Evolutionary conservation across 1,140 invertebrate genomes (phyloP), one percentile per base, ranked within the genome.

Genomic region (Atta texana): DNA sequence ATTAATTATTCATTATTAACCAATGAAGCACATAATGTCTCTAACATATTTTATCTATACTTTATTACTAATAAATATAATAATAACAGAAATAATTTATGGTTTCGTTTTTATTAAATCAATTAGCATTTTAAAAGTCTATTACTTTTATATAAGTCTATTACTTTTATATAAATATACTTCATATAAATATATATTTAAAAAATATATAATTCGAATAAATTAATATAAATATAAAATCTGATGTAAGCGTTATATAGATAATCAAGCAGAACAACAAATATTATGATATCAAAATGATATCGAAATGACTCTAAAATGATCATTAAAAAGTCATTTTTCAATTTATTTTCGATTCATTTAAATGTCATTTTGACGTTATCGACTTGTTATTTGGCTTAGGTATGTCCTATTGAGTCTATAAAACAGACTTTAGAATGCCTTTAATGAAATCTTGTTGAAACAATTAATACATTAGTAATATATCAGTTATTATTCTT

Each of bases 401-500:
- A 5, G 0, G 31, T 31, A 31, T 31, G 31, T 6, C 5, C 31
- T 34, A 6, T 34, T 34, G 5, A 34, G 31, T 34, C 5, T 0
- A 34, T 34, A 34, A 5, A 34, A 34, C 31, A 34, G 31, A 34
- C 0, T 34, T 34, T 5, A 34, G 31, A 5, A 34, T 34, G 4
- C 0, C 31, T 34, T 34, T 34, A 34, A 34, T 34, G 31, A 34
- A 34, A 34, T 5, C 5, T 34, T 34, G 2, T 34, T 34, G 31
- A 34, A 34, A 34, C 5, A 34, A 34, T 34, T 34, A 31, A 4
- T 31, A 31, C 31, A 31, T 31, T 31, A 34, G 31, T 34, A 51
- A 59, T 24, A 63, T n/a, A 18, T 31, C 10, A 57, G 21, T 71
- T 24, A 18, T 34, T 53, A 6, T 24, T 53, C 93, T 93, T 87